Base-by-base conservation (phyloP, 2,888 invertebrate genomes). In the Stenodema calcarata region DNA sequence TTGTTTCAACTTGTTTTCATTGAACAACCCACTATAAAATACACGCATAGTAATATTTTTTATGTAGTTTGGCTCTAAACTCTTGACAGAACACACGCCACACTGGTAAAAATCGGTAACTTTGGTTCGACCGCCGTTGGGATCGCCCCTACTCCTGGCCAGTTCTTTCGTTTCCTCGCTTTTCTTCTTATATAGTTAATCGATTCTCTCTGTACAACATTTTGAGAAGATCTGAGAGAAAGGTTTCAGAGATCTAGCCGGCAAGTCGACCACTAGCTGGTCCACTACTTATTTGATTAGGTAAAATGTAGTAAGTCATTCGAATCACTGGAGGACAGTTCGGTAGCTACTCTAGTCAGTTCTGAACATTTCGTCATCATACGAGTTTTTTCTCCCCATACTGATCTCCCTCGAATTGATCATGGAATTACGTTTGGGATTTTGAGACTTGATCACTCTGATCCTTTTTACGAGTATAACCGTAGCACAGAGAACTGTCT, bases 91-190 rank as follows among this genome's bases (percentile, higher is more conserved):
- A 23, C 35, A 78, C 41, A 11, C 44, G 44, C 28, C 78, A 78
- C 41, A 44, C 78, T 27, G 16, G 14, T 78, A 78, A 23, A 80
- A 80, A 54, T 54, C 80, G 80, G 80, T 80, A 80, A 80, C 80
- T 80, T 80, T 75, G 41, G 35, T 80, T 54, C 7, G 35, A 80
- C 80, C 80, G 14, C 80, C 80, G 80, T 80, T 80, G 80, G 35
- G 80, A n/a, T 80, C 18, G 80, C 41, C 80, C 47, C 23, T 9
- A 18, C 44, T 28, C 54, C 80, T 44, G 78, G 78, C 78, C 78
- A 78, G 78, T n/a, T 12, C 16, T 42, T 73, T 16, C 16, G 14
- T 27, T 35, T 16, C 41, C 9, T 23, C 47, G 42, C 47, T 23
- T 27, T 44, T 23, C 23, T 11, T 23, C 35, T 35, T 4, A 78